These are phyloP conservation scores for Orientallactaga sibirica DNA, from an alignment of 2,797 vertebrate genomes.

Conservation along the genomic window DNA sequence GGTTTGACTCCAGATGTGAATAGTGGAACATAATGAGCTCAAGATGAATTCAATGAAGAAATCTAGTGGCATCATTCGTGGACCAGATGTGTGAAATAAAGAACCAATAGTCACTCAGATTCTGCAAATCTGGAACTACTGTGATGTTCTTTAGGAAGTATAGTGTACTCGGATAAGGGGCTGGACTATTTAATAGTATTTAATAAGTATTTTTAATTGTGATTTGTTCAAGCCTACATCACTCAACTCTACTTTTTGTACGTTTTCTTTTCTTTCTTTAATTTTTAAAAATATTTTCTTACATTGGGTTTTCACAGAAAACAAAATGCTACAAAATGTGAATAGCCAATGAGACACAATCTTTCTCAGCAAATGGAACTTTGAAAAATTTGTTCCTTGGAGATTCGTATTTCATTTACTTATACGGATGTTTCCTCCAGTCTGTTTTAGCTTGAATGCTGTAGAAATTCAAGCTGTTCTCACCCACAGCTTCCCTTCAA, in stretches of 20 bases:
- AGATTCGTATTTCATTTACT: background rate
- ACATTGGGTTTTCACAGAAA: background rate
- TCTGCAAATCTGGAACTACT: background rate
- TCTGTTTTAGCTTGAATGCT: background rate
- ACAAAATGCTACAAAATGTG: background rate
- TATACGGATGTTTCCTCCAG: background rate
- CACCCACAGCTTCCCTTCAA: background rate
- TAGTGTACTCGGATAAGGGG: no score
- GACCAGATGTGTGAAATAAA: background rate
- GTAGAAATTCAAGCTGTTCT: background rate
- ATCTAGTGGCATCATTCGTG: background rate
- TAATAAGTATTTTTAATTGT: background rate
- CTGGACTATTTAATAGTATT: background rate
- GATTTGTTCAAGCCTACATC: background rate
- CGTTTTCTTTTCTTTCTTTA: background rate
- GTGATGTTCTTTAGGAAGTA: no score
- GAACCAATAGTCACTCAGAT: background rate
- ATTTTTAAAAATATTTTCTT: background rate
- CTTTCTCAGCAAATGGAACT: background rate
- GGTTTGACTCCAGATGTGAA: background rate
- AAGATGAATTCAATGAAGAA: background rate
- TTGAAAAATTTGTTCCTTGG: background rate
- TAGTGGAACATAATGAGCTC: background rate
- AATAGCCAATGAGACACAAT: no score
- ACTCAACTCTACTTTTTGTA: background rate